phyloP scores from a whole-genome alignment of 2,113 vertebrate genomes.

The Sylvilagus bachmani region DNA sequence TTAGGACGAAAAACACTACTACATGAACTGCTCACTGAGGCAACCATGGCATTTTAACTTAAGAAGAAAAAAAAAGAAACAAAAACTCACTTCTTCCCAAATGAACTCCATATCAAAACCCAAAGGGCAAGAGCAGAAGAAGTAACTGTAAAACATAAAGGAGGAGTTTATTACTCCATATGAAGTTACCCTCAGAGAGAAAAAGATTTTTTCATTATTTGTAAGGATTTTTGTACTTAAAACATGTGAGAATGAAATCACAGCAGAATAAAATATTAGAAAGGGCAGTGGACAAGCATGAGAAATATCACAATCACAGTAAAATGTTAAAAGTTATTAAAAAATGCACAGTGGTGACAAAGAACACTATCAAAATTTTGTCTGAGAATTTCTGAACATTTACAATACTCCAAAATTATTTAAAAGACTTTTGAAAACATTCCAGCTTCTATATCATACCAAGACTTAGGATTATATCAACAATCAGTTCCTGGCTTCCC shows the following conservation, averaged over 20 bases:
- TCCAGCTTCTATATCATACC: background rate
- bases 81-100: slow-evolving; percentile 39
- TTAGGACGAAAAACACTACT: slow-evolving; percentile 85
- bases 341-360: background rate
- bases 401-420: background rate
- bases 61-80: background rate
- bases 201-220: background rate
- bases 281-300: background rate
- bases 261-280: background rate
- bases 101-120: slow-evolving; percentile 40
- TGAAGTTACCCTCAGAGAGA: background rate
- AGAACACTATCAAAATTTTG: background rate
- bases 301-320: background rate
- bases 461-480: background rate
- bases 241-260: background rate
- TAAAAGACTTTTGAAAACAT: background rate
- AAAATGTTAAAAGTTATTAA: background rate
- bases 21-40: slow-evolving; percentile 75
- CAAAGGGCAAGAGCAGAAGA: background rate
- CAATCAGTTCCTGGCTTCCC: background rate
- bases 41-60: slow-evolving; percentile 70
- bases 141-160: background rate
- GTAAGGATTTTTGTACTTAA: background rate
- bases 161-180: background rate
- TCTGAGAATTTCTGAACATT: background rate